Percentiles rank a stretch among this genome's conserved stretches.
Evolutionary conservation across 2,797 vertebrate genomes (phyloP).

Genomic region (Sebastes iracundus): DNA sequence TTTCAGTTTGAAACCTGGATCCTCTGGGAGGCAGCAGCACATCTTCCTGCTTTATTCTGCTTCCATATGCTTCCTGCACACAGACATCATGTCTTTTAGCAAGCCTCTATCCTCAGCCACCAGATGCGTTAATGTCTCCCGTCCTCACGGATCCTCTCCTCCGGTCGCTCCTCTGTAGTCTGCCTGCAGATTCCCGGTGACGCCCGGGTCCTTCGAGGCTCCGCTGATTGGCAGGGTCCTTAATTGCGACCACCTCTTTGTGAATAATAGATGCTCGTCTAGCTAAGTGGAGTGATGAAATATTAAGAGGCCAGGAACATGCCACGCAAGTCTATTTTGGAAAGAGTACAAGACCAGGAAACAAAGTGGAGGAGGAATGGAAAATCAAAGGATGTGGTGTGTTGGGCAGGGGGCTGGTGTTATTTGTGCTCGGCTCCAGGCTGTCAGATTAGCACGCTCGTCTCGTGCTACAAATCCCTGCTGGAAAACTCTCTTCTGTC

Average conservation of each 20-base stretch:
- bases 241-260: conserved; percentile 63
- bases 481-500: not conserved
- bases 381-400: not conserved
- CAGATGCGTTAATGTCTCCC: not conserved
- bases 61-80: conserved; percentile 8
- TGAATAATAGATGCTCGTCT: conserved; percentile 75
- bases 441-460: conserved; percentile 21
- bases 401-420: not conserved
- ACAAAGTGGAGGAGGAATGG: conserved; percentile 1
- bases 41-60: not conserved
- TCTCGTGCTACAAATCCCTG: not conserved
- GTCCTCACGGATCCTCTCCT: conserved; percentile 2
- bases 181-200: conserved; percentile 25
- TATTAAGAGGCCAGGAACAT: conserved; percentile 60
- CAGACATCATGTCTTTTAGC: not conserved
- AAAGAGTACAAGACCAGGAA: conserved; percentile 24
- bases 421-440: conserved; percentile 10
- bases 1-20: not conserved
- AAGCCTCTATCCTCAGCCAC: not conserved
- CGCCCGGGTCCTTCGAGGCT: conserved; percentile 7
- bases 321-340: conserved; percentile 34
- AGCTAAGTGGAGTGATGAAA: conserved; percentile 70
- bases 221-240: conserved; percentile 63
- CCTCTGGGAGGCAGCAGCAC: not conserved
- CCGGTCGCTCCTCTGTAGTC: not conserved